Conservation (phyloP, 2,888 invertebrate species). For the Ceramica pisi region DNA sequence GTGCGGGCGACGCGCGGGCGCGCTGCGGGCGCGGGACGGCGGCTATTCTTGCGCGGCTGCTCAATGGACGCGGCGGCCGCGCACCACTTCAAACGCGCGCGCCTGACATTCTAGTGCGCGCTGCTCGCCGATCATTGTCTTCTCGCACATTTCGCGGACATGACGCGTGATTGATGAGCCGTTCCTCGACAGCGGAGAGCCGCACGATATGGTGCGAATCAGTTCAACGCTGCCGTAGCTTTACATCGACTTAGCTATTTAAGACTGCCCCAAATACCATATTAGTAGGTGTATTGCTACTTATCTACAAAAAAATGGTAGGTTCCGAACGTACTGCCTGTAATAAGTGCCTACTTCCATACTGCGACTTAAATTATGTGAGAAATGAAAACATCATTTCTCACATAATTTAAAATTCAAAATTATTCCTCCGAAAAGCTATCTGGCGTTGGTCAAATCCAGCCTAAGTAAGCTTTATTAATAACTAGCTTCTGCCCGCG, state of each 20-base stretch:
- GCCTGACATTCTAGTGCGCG: slow-evolving; percentile 73
- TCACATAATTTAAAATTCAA: too few relatives aligned
- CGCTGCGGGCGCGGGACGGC: slow-evolving; percentile 54
- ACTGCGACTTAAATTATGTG: too few relatives aligned
- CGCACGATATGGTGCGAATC: slow-evolving; percentile 7
- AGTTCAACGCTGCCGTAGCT: neutral
- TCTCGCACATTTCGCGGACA: slow-evolving; percentile 54
- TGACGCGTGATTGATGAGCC: slow-evolving; percentile 46
- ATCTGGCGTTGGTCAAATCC: too few relatives aligned
- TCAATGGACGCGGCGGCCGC: slow-evolving; percentile 73
- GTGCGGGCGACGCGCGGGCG: slow-evolving; percentile 54
- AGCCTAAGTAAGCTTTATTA: too few relatives aligned
- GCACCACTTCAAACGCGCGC: slow-evolving; percentile 69
- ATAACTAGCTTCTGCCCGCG: too few relatives aligned
- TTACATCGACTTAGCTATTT: neutral
- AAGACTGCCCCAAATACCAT: neutral
- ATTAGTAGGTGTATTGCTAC: neutral
- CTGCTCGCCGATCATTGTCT: slow-evolving; percentile 63
- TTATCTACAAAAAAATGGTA: neutral
- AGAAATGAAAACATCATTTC: too few relatives aligned
- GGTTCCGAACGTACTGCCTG: neutral
- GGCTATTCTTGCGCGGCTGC: slow-evolving; percentile 70
- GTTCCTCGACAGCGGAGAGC: slow-evolving; percentile 9
- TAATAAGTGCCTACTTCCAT: too few relatives aligned
- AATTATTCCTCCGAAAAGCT: too few relatives aligned